phyloP scores from a whole-genome alignment of 2,113 vertebrate species.

The Sceloporus undulatus region DNA sequence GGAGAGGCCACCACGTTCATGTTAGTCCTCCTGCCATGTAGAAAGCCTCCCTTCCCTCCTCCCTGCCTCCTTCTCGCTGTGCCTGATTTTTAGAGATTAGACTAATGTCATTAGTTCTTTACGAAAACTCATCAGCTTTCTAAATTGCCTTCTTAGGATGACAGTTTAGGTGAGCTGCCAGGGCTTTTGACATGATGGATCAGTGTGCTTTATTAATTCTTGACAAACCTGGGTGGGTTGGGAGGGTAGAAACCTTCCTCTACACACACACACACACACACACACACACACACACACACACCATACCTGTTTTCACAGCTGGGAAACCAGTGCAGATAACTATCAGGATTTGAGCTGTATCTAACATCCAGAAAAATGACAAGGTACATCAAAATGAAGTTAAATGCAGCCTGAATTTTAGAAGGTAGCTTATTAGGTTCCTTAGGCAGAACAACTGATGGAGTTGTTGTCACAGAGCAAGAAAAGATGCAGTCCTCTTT shows the following conservation, averaged over 20 bases:
- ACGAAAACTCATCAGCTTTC: constrained; percentile 7
- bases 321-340: neutral
- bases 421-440: neutral
- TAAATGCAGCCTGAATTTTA: neutral
- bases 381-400: neutral
- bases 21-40: constrained; percentile 18
- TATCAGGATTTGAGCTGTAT: neutral
- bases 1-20: neutral
- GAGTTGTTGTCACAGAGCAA: no score
- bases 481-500: no score
- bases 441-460: neutral
- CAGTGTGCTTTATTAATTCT: constrained; percentile 16
- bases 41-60: constrained; percentile 27
- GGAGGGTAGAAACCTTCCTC: no score
- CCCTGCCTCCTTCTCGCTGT: neutral
- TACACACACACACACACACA: no score
- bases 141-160: constrained; percentile 41
- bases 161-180: constrained; percentile 36
- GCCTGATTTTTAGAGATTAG: constrained; percentile 43
- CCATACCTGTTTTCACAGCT: no score
- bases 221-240: neutral
- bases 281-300: no score
- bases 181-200: constrained; percentile 9
- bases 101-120: constrained; percentile 46
- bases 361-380: neutral